phyloP scores from a whole-genome alignment of 2,797 vertebrate species.

The Brachyrhaphis roseni region DNA sequence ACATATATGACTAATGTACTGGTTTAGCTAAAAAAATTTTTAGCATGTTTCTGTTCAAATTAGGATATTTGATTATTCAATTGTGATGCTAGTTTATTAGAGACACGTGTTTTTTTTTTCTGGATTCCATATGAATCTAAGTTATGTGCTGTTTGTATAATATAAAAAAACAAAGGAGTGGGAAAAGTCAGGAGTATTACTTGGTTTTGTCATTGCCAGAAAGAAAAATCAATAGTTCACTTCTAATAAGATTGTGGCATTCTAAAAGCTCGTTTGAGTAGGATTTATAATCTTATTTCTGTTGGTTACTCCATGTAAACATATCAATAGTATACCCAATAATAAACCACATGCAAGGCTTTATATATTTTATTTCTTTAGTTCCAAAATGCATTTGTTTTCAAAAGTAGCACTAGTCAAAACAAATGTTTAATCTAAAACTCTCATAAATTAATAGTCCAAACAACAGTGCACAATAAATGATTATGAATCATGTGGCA shows the following conservation, averaged over 20 bases:
- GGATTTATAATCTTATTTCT: background rate
- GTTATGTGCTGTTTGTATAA: background rate
- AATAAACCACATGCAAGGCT: background rate
- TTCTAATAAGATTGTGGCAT: background rate
- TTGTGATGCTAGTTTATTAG: background rate
- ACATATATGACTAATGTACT: background rate
- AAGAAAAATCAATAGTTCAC: background rate
- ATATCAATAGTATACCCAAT: background rate
- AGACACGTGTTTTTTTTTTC: background rate
- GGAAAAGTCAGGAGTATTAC: background rate
- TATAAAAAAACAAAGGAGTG: background rate
- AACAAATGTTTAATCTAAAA: slow-evolving; percentile 24
- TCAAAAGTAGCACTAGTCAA: slow-evolving; percentile 37
- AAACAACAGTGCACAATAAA: slow-evolving; percentile 15
- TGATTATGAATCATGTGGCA: slow-evolving; percentile 14
- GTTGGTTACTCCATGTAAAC: background rate
- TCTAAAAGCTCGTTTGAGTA: background rate
- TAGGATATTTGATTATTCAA: background rate
- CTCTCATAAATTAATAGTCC: slow-evolving; percentile 32
- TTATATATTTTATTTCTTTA: slow-evolving; percentile 41
- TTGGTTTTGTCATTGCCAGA: background rate
- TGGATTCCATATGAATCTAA: background rate
- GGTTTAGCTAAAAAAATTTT: background rate
- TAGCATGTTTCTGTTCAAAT: background rate
- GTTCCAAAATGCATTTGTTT: slow-evolving; percentile 36